Conservation (phyloP, 2,113 vertebrate species). For the Trematomus loennbergii region DNA sequence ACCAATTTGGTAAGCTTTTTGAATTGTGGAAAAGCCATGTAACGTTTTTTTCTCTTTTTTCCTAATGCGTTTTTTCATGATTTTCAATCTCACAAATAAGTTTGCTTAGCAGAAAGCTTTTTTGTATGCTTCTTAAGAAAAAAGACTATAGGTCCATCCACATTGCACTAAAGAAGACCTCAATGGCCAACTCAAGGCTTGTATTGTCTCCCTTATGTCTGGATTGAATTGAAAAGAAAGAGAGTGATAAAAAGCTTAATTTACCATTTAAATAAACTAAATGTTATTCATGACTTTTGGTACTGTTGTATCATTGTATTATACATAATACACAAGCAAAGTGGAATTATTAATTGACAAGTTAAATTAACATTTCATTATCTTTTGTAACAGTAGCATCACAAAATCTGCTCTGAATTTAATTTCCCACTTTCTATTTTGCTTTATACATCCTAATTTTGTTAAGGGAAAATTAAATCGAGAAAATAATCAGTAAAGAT, state of each 20-base stretch:
- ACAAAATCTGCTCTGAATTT: neutral
- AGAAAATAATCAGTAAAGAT: neutral
- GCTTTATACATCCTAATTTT: neutral
- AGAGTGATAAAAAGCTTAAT: neutral
- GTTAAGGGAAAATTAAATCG: too few species aligned
- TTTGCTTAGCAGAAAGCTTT: neutral
- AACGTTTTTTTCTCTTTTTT: too few species aligned
- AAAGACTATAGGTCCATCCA: neutral
- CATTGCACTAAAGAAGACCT: neutral
- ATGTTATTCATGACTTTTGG: neutral
- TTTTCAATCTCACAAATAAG: neutral
- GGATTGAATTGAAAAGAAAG: neutral
- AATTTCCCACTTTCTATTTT: constrained; percentile 4
- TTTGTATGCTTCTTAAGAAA: neutral
- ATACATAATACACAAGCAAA: neutral
- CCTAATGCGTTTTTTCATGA: too few species aligned
- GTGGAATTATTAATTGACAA: neutral
- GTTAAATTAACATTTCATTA: neutral
- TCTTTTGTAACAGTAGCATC: neutral
- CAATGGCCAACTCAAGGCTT: neutral
- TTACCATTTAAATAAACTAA: neutral
- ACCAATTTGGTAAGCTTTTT: too few species aligned
- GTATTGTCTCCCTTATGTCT: neutral
- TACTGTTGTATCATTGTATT: neutral
- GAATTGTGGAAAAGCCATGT: too few species aligned